These are phyloP conservation scores for Centrocercus urophasianus DNA, from an alignment of 2,113 vertebrate species.

Conservation along the genomic window DNA sequence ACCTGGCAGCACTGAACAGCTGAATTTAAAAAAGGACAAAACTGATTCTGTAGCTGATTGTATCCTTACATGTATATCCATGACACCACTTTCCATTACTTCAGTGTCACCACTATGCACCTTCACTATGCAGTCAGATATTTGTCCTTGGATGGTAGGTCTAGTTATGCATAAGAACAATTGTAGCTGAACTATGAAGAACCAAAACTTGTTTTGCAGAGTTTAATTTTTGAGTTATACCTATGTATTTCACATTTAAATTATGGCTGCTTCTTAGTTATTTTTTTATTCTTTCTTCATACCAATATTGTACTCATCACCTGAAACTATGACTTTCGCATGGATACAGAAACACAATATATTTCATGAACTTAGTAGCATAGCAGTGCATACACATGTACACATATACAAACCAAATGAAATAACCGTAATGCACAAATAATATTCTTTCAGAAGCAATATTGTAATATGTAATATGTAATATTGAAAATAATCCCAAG, in stretches of 20 bases:
- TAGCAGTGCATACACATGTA: background rate
- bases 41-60: background rate
- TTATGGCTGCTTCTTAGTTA: background rate
- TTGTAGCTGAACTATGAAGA: background rate
- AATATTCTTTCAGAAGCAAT: background rate
- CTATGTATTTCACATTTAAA: background rate
- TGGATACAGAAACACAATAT: background rate
- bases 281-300: background rate
- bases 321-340: background rate
- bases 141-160: background rate
- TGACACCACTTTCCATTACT: background rate
- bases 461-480: background rate
- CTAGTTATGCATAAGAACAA: background rate
- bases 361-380: background rate
- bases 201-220: background rate
- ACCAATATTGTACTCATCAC: background rate
- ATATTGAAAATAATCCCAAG: background rate
- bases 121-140: background rate
- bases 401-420: background rate
- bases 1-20: background rate
- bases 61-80: background rate
- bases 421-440: background rate
- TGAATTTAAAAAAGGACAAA: background rate
- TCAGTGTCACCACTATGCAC: background rate
- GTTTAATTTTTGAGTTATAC: background rate